phyloP scores from a whole-genome alignment of 2,797 vertebrate genomes.

The Myotis pilosus region DNA sequence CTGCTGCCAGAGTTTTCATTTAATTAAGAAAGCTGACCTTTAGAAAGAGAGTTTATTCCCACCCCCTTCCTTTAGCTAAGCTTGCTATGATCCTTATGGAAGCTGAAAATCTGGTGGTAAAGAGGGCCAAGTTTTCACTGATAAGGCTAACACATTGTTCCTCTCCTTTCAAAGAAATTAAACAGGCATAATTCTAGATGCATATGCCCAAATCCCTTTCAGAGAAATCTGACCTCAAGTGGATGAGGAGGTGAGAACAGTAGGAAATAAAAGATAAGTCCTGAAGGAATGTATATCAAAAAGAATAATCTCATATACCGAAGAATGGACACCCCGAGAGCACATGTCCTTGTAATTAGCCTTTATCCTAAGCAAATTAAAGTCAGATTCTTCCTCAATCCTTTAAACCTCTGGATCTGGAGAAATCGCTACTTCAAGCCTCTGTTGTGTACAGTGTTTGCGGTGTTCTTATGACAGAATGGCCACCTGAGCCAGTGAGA shows the following conservation, averaged over 20 bases:
- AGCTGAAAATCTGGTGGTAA: slow-evolving; percentile 55
- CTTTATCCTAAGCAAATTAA: slow-evolving; percentile 39
- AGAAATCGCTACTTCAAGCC: not conserved
- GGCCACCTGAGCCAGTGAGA: not conserved
- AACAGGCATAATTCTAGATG: slow-evolving; percentile 54
- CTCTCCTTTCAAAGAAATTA: slow-evolving; percentile 51
- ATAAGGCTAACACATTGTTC: slow-evolving; percentile 60
- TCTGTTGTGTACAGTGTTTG: not conserved
- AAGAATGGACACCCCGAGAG: not conserved
- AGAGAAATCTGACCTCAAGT: slow-evolving; percentile 41
- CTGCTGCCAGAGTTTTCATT: slow-evolving; percentile 43
- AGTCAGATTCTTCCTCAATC: not conserved
- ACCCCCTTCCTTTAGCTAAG: not conserved
- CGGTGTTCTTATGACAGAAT: not conserved
- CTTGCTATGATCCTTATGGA: slow-evolving; percentile 50
- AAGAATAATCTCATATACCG: not conserved
- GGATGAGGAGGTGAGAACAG: slow-evolving; percentile 42
- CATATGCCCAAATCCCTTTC: slow-evolving; percentile 39
- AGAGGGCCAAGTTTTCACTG: slow-evolving; percentile 56
- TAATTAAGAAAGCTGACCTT: slow-evolving; percentile 75
- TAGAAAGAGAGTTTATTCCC: slow-evolving; percentile 10
- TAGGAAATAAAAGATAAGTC: not conserved
- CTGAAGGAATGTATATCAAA: not conserved
- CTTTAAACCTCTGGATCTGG: not conserved
- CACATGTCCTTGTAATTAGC: not conserved